Evolutionary conservation across 2,888 invertebrate species (phyloP).

Genomic region (Trissoscelio sp.): DNA sequence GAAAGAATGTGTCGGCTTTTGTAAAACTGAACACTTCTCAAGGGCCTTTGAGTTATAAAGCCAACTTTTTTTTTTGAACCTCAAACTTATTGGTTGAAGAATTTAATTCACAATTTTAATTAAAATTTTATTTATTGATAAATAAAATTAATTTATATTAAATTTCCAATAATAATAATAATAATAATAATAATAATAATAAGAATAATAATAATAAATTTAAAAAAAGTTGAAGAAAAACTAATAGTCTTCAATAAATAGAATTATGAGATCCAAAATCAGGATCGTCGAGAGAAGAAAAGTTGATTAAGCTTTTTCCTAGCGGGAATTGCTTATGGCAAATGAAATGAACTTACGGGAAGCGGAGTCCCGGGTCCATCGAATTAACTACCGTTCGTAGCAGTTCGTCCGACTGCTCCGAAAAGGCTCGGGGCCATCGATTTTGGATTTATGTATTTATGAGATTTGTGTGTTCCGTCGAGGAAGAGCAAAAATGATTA

Average conservation of each 20-base stretch:
- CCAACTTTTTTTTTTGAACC: too few species aligned
- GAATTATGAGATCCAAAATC: too few species aligned
- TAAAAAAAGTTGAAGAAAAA: neutral
- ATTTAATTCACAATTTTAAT: too few species aligned
- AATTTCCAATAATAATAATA: too few species aligned
- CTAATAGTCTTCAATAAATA: too few species aligned
- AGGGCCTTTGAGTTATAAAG: too few species aligned
- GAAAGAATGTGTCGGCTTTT: slow-evolving; percentile 13
- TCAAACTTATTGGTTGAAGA: too few species aligned
- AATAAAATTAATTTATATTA: too few species aligned
- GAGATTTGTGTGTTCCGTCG: slow-evolving; percentile 77
- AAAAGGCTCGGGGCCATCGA: slow-evolving; percentile 71
- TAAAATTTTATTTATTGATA: too few species aligned
- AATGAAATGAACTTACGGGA: slow-evolving; percentile 29
- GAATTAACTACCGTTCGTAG: slow-evolving; percentile 62
- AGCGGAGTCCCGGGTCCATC: slow-evolving; percentile 26
- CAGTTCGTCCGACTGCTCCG: slow-evolving; percentile 39
- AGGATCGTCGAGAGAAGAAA: neutral
- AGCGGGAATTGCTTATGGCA: slow-evolving; percentile 18
- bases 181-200: too few species aligned
- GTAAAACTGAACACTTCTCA: too few species aligned
- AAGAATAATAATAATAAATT: neutral
- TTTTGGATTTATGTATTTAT: slow-evolving; percentile 82
- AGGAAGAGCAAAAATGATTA: slow-evolving; percentile 79
- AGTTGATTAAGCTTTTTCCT: slow-evolving; percentile 24